These are phyloP conservation scores for Coleophora flavipennella DNA, from an alignment of 2,888 invertebrate genomes.

Conservation along the genomic window DNA sequence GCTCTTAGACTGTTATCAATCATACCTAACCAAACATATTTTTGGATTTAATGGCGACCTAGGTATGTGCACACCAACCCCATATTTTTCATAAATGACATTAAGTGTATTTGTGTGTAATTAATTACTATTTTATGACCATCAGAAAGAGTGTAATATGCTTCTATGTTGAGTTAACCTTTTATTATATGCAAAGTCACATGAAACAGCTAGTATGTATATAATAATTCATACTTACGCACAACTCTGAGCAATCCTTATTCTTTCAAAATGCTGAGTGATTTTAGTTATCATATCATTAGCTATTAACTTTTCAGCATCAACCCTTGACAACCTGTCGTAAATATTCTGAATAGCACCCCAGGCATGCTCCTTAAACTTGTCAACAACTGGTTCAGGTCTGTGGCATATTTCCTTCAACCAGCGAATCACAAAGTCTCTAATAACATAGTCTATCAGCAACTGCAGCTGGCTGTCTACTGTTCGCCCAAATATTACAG, in stretches of 20 bases:
- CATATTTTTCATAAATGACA: too few relatives aligned
- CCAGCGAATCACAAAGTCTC: constrained; percentile 87
- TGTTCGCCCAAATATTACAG: constrained; percentile 86
- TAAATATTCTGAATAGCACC: constrained; percentile 81
- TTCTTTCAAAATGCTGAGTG: constrained; percentile 88
- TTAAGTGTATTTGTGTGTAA: too few relatives aligned
- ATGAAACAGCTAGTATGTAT: too few relatives aligned
- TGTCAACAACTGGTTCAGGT: constrained; percentile 75
- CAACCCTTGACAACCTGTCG: constrained; percentile 80
- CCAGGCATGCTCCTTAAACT: constrained; percentile 87
- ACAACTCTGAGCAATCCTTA: constrained; percentile 81
- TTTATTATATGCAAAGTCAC: too few relatives aligned
- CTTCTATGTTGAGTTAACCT: too few relatives aligned
- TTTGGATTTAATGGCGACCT: too few relatives aligned
- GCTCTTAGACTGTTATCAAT: too few relatives aligned
- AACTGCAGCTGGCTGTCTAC: constrained; percentile 89
- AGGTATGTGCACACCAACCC: too few relatives aligned
- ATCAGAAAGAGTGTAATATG: too few relatives aligned
- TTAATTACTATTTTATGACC: too few relatives aligned
- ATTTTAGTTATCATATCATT: constrained; percentile 86
- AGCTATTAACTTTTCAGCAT: constrained; percentile 86
- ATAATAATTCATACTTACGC: constrained; percentile 72
- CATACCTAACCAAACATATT: too few relatives aligned
- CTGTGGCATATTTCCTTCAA: constrained; percentile 79
- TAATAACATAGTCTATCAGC: constrained; percentile 82